These are phyloP conservation scores for Narcine bancroftii DNA, from an alignment of 2,113 vertebrate genomes.

Conservation along the genomic window DNA sequence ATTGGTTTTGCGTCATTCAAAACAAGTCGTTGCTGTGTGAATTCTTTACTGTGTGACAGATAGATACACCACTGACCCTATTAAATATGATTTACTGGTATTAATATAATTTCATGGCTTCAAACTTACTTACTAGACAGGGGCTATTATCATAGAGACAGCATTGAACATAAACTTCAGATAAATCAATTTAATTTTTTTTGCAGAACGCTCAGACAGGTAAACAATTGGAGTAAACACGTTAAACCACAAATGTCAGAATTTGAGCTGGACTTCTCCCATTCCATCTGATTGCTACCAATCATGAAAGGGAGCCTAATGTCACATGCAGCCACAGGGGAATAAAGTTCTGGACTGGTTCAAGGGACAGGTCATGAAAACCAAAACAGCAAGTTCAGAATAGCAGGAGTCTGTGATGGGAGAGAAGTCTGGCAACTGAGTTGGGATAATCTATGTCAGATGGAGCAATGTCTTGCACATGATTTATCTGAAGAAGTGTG, in stretches of 20 bases:
- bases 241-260: neutral
- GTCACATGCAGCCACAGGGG: neutral
- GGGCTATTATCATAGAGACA: neutral
- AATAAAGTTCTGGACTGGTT: neutral
- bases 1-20: constrained; percentile 13
- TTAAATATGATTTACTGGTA: constrained; percentile 8
- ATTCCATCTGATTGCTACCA: neutral
- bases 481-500: neutral
- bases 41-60: neutral
- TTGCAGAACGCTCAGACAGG: neutral
- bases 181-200: constrained; percentile 9
- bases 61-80: constrained; percentile 2
- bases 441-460: too few species aligned
- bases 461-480: neutral
- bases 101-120: constrained; percentile 16
- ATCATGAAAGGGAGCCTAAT: neutral
- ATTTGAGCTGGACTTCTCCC: neutral
- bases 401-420: neutral
- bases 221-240: too few species aligned
- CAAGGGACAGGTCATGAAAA: neutral
- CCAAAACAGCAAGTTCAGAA: neutral
- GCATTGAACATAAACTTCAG: neutral
- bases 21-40: neutral
- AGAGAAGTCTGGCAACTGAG: neutral
- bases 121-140: constrained; percentile 7